Base-by-base conservation (phyloP, 92 coral and sea anemone species). In the Heliopora coerulea region DNA sequence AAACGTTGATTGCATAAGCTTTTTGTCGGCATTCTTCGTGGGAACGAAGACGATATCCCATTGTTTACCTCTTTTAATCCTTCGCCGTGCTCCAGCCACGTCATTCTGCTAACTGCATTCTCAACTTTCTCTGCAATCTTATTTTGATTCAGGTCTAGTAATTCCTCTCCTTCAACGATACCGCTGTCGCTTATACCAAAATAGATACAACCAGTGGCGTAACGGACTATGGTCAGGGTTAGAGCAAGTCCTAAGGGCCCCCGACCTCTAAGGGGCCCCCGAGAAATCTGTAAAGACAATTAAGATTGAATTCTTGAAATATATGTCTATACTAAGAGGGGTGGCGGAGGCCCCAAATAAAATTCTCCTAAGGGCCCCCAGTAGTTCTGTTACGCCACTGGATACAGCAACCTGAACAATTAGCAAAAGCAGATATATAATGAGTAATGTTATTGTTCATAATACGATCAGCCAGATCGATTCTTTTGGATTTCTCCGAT, bases 41-140 rank as follows among this genome's bases (percentile, higher is more conserved):
- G 84, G 79, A 52, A 68, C 84, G 23, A 70, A 70, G 37, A 21
- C 11, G 35, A 80, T 80, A 70, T 80, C 72, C 84, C 84, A 80
- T 24, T 56, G 78, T 57, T 33, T 44, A 29, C 79, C 68, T 17
- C 72, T n/a, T n/a, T 42, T 15, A 52, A 57, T 42, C 44, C 54
- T 32, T 29, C 78, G 41, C 59, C 56, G n/a, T 70, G 28, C 18
- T 19, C 62, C 9, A 79, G 84, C 84, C 84, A 80, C 14, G n/a
- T 59, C 84, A 80, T 80, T 10, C 58, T 46, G 40, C 59, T 56
- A 42, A 80, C 49, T 13, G 25, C 52, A 14, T 59, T 34, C 13
- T 44, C 59, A 44, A 80, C 34, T 58, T 59, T 54, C 56, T 8
- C 30, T 2, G 15, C 25, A 0, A 59, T 27, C 19, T 20, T 40